Evolutionary conservation across 1,140 invertebrate species (phyloP), one percentile per base, ranked within the genome.

Genomic region (Triops cancriformis): DNA sequence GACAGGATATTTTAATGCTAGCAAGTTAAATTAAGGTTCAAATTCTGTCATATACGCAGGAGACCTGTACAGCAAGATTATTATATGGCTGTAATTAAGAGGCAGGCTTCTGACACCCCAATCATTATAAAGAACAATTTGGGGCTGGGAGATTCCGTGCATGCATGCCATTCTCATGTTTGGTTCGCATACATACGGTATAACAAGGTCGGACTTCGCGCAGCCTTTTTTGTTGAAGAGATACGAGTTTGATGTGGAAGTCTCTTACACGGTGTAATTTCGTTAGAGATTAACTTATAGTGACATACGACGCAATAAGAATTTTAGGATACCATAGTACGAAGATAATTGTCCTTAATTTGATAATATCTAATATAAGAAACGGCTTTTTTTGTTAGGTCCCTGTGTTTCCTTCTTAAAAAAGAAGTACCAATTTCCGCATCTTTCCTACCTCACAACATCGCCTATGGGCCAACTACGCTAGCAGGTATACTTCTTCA

Each of bases 51-150:
- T 37, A 37, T 9, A 14, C 51, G 51, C 23, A 23, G 5, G 51
- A 64, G 51, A 64, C 51, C 23, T 64, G 51, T 64, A 64, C 10
- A 64, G 51, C n/a, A 64, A 64, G 51, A 64, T 6, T 64, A 23
- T 23, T 64, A 23, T 64, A 64, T 64, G 51, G 23, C 51, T 14
- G 51, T 64, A 64, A 64, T 64, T 64, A 64, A 7, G 51, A 23
- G 51, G 51, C 51, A 64, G 51, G 51, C 51, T 64, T 64, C 51
- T 64, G 51, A 64, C 51, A 64, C 51, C 51, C 51, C 51, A 64
- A 64, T 64, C 51, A 64, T 64, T 64, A 64, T 64, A 64, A 64
- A 64, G 51, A 64, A 64, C 51, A 18, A 64, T 64, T 64, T 64
- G 51, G 51, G 23, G 9, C 51, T 64, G 18, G 51, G 51, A 64